phyloP scores from a whole-genome alignment of 2,888 invertebrate genomes.

The Drosophila heteroneura region DNA sequence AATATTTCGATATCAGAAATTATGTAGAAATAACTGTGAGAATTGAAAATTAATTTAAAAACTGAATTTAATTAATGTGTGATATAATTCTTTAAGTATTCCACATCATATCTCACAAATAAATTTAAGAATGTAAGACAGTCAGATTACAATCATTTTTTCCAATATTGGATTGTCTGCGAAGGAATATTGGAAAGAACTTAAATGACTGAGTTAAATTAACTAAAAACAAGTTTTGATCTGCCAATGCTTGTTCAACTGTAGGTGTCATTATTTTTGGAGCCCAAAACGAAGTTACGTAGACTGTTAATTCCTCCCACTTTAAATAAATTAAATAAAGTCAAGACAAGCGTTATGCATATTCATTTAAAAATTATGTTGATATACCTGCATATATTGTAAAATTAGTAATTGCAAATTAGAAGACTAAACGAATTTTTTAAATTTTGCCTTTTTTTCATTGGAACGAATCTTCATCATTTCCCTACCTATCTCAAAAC shows the following conservation, averaged over 20 bases:
- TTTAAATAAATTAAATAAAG: not conserved
- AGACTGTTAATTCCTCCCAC: not conserved
- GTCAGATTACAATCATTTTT: not conserved
- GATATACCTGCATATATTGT: no score
- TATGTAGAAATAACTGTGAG: slow-evolving; percentile 9
- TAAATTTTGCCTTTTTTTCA: not conserved
- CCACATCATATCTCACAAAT: not conserved
- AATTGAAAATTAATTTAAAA: not conserved
- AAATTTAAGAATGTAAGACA: not conserved
- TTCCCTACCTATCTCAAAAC: not conserved
- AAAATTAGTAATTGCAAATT: not conserved
- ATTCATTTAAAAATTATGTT: not conserved
- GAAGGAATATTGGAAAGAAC: not conserved
- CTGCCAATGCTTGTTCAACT: not conserved
- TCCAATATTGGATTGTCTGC: not conserved
- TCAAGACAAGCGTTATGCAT: not conserved
- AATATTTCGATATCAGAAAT: slow-evolving; percentile 22
- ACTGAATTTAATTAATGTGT: not conserved
- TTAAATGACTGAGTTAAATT: not conserved
- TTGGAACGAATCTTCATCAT: not conserved
- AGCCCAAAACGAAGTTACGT: not conserved
- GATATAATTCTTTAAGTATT: not conserved
- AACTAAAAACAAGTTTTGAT: not conserved
- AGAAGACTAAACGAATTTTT: not conserved
- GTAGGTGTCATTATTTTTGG: not conserved